Base-by-base conservation (phyloP, 2,797 vertebrate genomes). In the Anabacerthia variegaticeps region DNA sequence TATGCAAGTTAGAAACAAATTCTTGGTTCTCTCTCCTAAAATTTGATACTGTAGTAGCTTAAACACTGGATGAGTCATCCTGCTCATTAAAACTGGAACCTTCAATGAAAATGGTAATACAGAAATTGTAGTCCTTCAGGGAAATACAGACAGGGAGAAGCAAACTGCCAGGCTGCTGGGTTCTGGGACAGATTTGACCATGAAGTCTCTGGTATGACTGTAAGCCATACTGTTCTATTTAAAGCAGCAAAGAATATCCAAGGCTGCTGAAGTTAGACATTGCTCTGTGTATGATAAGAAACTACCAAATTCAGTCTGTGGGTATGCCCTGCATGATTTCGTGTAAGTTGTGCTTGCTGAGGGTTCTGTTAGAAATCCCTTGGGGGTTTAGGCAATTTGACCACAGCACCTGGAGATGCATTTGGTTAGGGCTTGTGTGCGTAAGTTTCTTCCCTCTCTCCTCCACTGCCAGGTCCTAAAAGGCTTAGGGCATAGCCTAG, bases 241-340 rank as follows among this genome's bases (percentile, higher is more conserved):
- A 88, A 95, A 95, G 54, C 5, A 91, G 82, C 66, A 89, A 91
- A 76, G 65, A 81, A 80, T 84, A 80, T 46, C 85, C 69, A 80
- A 65, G 49, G 54, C 55, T 34, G 14, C 34, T 77, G 44, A 74
- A 91, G 30, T 74, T 46, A 86, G 71, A 22, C 34, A 56, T 85
- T 77, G 23, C 13, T 51, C 52, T 66, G 26, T 28, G 24, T 65
- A 44, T 51, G 56, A 71, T 69, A 86, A 91, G 74, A 93, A 95
- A 89, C 16, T 13, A 86, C 32, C 68, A n/a, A 93, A 69, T 76
- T 96, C 26, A 51, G 28, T 62, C 72, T 22, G 34, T 62, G 77
- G 32, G 18, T 15, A 72, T 88, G 44, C 67, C 26, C 43, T 82
- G 3, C 39, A 49, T 48, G 32, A 15, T 83, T 91, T 78, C 19